phyloP scores from a whole-genome alignment of 1,140 invertebrate genomes.

The Gonioctena quinquepunctata region DNA sequence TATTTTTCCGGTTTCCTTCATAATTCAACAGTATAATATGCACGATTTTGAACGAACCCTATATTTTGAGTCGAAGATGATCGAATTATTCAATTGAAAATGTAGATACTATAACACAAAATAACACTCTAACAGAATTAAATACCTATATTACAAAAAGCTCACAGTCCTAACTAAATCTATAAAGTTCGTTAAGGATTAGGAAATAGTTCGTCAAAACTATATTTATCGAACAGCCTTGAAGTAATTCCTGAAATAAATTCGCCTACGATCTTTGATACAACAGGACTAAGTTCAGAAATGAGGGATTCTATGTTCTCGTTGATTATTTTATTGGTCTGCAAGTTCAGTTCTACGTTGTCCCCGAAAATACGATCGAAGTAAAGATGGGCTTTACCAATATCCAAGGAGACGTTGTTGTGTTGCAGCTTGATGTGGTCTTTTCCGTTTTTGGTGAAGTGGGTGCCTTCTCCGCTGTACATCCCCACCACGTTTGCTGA shows the following conservation, averaged over 20 bases:
- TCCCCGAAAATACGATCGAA: conserved; percentile 46
- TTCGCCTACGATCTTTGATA: not conserved
- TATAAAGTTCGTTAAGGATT: no score
- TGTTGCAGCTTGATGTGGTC: not conserved
- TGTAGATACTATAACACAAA: no score
- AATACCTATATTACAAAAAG: no score
- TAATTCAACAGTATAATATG: no score
- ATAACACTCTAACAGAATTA: no score
- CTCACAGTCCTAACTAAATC: no score
- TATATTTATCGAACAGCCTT: not conserved
- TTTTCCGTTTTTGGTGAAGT: not conserved
- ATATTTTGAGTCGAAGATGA: no score
- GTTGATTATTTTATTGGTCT: conserved; percentile 40
- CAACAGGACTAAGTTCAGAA: not conserved
- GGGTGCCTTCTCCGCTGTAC: not conserved
- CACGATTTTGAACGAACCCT: no score
- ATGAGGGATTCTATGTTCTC: conserved; percentile 30
- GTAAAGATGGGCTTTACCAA: conserved; percentile 21
- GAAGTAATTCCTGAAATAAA: not conserved
- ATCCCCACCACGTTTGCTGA: not conserved
- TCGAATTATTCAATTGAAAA: no score
- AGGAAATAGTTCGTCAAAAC: not conserved
- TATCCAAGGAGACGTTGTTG: not conserved
- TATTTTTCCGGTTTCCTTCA: no score
- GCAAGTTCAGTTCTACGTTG: conserved; percentile 43